Base-by-base conservation (phyloP, 2,113 vertebrate genomes). In the Lampris megalopsis region DNA sequence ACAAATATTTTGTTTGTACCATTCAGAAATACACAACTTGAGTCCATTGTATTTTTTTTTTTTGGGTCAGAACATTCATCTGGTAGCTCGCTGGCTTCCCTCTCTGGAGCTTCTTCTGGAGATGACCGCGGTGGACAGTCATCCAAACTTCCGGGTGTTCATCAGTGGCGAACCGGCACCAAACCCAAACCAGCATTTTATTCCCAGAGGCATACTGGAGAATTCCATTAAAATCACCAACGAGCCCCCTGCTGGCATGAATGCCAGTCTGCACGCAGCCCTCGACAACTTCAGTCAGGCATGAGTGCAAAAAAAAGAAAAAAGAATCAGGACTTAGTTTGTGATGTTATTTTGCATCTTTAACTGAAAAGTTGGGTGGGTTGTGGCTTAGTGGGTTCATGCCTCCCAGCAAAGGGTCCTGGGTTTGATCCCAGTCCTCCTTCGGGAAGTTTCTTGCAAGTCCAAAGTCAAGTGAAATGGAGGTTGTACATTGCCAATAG, bases 221-320 rank as follows among this genome's bases (percentile, higher is more conserved):
- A 95, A 94, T 10, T 89, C 91, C 9, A 90, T 97, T 78, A 96
- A 96, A 91, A 94, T 97, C 82, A 95, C 95, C 35, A 94, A 88
- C 8, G 95, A 96, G 63, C 92, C 92, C 1, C 94, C 94, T 59
- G 89, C 91, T 2, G 95, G 94, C 42, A 93, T 96, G 93, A 88
- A 93, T 3, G 90, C 94, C 86, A 94, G 94, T 83, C 77, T 97
- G 45, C 94, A 95, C 24, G 82, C 94, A 13, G 91, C 93, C 13
- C 90, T 96, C 10, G 88, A 90, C 86, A 94, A 90, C 86, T 97
- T 96, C 89, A 93, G 84, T 74, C 93, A 96, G 94, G 95, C 96
- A 73, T 77, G 86, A 63, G 52, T 24, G 6, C 40, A 47, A 65
- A 37, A 49, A 45, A 42, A 13, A 8, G 9, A 1, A 10, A 45